Base-by-base conservation (phyloP, 2,797 vertebrate species). In the Sebastes nivosus region DNA sequence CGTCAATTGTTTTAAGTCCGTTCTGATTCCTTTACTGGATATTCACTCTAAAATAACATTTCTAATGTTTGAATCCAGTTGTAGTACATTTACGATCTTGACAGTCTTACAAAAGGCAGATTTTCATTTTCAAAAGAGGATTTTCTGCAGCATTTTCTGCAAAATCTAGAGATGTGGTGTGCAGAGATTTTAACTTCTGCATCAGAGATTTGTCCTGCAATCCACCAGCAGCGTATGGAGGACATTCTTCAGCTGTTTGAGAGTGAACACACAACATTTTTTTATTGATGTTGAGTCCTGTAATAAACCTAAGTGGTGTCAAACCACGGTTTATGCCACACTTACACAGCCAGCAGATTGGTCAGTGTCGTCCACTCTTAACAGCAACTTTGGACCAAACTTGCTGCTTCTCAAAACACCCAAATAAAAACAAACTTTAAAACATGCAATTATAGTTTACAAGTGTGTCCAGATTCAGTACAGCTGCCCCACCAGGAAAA, bases 371-470 rank as follows among this genome's bases (percentile, higher is more conserved):
- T 64, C 22, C 29, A 8, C 38, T 61, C 18, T 32, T 16, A 22
- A 5, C 38, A 22, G 9, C 4, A 5, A 18, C 25, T 73, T 52
- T 64, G 29, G 59, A 27, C 6, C 2, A 0, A 29, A 55, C 34
- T 32, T 11, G 32, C 27, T 22, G 52, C 29, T 54, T 54, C 42
- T 67, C 25, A 27, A 60, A 79, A 36, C 29, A 60, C 38, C 25
- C 69, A 65, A 77, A 66, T 58, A 27, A 79, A 78, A 66, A 66
- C 68, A 74, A 67, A 12, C 27, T 58, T 50, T 50, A 16, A 30
- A 46, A 64, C 27, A 25, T 55, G 7, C 30, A 58, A 50, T 46
- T 58, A 65, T 20, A 60, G 54, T 66, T 81, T 58, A 12, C 14
- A 69, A 65, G 79, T 36, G 27, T 30, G 60, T 66, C 46, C 67